A percentile compares a stretch with the other conserved stretches of the same genome.
phyloP scores from a whole-genome alignment of 2,797 vertebrate genomes.

The Pseudocheirus occidentalis region DNA sequence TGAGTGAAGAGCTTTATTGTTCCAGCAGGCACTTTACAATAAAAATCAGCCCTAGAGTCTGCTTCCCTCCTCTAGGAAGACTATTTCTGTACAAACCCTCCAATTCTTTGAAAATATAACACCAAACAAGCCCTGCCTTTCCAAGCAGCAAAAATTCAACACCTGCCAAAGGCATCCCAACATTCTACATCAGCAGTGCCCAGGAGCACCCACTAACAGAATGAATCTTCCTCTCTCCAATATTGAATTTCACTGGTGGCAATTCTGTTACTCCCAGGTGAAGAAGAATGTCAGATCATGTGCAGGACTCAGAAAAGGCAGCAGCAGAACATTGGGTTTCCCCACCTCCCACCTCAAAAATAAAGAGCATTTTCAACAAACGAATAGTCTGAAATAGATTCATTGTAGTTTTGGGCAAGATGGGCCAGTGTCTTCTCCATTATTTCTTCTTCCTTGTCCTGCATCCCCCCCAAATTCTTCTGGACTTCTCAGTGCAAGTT shows the following conservation, averaged over 20 bases:
- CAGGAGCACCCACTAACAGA: conserved; percentile 51
- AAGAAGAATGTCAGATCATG: conserved; percentile 74
- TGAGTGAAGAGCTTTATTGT: conserved; percentile 88
- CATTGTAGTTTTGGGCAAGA: conserved; percentile 81
- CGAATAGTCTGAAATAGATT: conserved; percentile 79
- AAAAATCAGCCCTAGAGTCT: conserved; percentile 75
- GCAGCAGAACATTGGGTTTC: conserved; percentile 72
- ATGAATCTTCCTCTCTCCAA: conserved; percentile 51
- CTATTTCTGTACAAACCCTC: conserved; percentile 66
- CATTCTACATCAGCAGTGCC: conserved; percentile 67
- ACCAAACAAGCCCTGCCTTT: conserved; percentile 47
- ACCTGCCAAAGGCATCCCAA: conserved; percentile 53
- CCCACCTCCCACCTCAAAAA: conserved; percentile 76
- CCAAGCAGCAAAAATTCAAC: conserved; percentile 52
- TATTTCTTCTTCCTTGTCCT: conserved; percentile 80
- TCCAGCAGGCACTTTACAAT: conserved; percentile 89
- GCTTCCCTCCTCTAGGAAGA: conserved; percentile 64
- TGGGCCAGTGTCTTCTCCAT: conserved; percentile 74
- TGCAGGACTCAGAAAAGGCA: conserved; percentile 72
- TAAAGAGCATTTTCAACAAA: conserved; percentile 82
- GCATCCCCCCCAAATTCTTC: conserved; percentile 78
- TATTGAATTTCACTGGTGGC: conserved; percentile 34
- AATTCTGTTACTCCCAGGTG: conserved; percentile 69
- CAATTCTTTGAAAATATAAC: conserved; percentile 37
- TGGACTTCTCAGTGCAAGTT: conserved; percentile 73